These are phyloP conservation scores for Lampris incognitus DNA, from an alignment of 2,113 vertebrate species.

Conservation along the genomic window DNA sequence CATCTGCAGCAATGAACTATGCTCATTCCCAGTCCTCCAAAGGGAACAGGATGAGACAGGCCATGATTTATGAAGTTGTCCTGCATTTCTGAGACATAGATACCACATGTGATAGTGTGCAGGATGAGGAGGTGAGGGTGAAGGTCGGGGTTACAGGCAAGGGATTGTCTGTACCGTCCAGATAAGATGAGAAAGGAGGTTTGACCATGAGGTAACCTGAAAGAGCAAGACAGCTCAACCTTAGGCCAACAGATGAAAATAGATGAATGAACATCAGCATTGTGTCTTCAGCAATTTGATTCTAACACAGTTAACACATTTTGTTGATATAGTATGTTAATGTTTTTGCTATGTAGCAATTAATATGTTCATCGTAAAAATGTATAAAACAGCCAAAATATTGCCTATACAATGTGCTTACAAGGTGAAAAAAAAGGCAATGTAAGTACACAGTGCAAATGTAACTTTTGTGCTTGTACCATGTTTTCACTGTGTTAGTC, in stretches of 20 bases:
- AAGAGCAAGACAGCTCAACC: background rate
- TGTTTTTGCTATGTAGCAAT: too few species aligned
- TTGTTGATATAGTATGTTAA: too few species aligned
- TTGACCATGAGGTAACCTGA: background rate
- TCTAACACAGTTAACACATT: background rate
- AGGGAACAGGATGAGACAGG: background rate
- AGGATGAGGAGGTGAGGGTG: background rate
- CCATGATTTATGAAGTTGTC: constrained; percentile 9
- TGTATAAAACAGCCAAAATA: too few species aligned
- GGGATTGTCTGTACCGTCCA: background rate
- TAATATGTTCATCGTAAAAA: too few species aligned
- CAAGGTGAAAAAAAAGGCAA: too few species aligned
- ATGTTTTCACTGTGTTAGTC: too few species aligned
- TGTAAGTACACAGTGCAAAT: too few species aligned
- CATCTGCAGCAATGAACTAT: background rate
- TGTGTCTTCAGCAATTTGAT: background rate
- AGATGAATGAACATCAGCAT: background rate
- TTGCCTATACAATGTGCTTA: too few species aligned
- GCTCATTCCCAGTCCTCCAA: background rate
- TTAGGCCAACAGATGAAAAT: background rate
- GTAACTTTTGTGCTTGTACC: too few species aligned
- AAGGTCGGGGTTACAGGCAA: background rate
- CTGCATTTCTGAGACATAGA: background rate
- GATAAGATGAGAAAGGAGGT: constrained; percentile 4
- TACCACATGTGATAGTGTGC: background rate